A percentile compares a stretch with the other conserved stretches of the same genome.
These are phyloP conservation scores for Pristionchus japonicus DNA, from an alignment of 2,888 invertebrate species.

Conservation along the genomic window DNA sequence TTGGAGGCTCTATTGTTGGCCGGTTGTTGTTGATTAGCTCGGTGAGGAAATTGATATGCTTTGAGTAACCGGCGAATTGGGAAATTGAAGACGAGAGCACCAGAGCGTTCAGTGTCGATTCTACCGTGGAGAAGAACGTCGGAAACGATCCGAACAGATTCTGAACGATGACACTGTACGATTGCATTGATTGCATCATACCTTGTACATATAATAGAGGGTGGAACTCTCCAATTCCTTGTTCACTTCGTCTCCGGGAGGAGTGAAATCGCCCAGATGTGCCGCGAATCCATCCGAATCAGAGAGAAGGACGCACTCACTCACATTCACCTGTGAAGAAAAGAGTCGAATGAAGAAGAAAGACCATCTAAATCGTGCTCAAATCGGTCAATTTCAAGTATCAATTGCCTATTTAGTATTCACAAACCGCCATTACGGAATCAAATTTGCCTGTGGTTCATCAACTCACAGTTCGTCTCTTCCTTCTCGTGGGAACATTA, in stretches of 20 bases:
- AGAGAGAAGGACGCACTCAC: conserved; percentile 36
- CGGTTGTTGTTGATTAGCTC: conserved; percentile 11
- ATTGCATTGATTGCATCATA: not conserved
- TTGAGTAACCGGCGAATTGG: conserved; percentile 22
- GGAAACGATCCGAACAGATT: conserved; percentile 35
- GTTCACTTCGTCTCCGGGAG: conserved; percentile 35
- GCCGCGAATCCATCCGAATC: conserved; percentile 45
- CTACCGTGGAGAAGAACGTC: conserved; percentile 24
- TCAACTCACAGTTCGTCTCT: conserved; percentile 8
- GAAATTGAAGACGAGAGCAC: not conserved
- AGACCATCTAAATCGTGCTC: too few relatives aligned
- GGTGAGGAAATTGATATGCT: not conserved
- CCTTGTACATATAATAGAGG: conserved; percentile 45
- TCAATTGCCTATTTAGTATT: not conserved
- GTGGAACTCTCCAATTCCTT: conserved; percentile 41
- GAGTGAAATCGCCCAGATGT: conserved; percentile 27
- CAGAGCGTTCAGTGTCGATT: conserved; percentile 19
- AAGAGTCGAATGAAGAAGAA: too few relatives aligned
- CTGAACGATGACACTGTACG: too few relatives aligned
- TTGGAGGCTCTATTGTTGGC: not conserved
- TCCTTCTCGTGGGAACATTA: conserved; percentile 12
- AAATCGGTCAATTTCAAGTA: too few relatives aligned
- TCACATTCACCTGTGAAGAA: not conserved
- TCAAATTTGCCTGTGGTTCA: not conserved
- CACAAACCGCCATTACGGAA: too few relatives aligned